Percentiles rank a stretch among this genome's conserved stretches.
phyloP scores from a whole-genome alignment of 1,140 invertebrate genomes.

The Pseudomyrmex sp. region DNA sequence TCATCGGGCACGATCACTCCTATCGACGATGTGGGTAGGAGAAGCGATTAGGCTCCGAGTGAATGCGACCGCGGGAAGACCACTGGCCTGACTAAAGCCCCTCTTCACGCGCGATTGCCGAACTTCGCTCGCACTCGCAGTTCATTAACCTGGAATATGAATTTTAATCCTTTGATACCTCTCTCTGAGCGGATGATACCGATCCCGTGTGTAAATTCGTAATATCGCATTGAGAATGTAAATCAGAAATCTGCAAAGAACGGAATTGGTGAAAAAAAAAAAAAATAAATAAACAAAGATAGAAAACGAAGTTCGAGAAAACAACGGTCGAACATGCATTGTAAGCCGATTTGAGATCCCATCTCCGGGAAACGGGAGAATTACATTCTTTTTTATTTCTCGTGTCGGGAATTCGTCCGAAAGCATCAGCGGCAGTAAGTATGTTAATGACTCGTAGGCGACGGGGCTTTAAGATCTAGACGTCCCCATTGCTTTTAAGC shows the following conservation, averaged over 20 bases:
- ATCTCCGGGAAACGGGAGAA: too few relatives aligned
- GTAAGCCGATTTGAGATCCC: too few relatives aligned
- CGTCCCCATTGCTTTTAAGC: constrained; percentile 72
- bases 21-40: constrained; percentile 67
- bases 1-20: constrained; percentile 79
- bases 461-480: constrained; percentile 82
- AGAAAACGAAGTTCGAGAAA: too few relatives aligned
- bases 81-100: constrained; percentile 7
- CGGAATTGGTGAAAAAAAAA: neutral
- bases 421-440: constrained; percentile 70
- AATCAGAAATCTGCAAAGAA: neutral
- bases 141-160: constrained; percentile 12
- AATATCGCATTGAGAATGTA: neutral
- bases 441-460: constrained; percentile 85
- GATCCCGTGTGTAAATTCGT: neutral
- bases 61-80: constrained; percentile 47
- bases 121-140: neutral
- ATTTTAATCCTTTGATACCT: neutral
- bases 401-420: constrained; percentile 35
- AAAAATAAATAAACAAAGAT: neutral
- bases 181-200: neutral
- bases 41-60: constrained; percentile 67
- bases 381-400: neutral
- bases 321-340: too few relatives aligned
- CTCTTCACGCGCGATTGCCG: constrained; percentile 11